These are phyloP conservation scores for Oxyruncus cristatus DNA, from an alignment of 2,113 vertebrate genomes.

Conservation along the genomic window DNA sequence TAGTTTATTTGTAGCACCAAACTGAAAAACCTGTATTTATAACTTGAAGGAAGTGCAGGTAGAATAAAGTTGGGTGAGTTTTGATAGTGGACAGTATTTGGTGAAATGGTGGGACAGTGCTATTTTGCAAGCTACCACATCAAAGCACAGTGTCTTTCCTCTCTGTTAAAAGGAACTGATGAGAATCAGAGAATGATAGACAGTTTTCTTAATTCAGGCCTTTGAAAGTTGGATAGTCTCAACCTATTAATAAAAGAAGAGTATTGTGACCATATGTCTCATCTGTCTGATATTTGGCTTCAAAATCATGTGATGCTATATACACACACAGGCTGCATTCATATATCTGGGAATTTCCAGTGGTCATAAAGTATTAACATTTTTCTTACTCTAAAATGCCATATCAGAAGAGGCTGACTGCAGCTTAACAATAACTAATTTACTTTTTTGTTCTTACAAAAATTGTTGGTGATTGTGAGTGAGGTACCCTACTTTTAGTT, in stretches of 20 bases:
- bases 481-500: neutral
- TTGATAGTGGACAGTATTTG: neutral
- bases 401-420: neutral
- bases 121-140: neutral
- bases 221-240: conserved; percentile 33
- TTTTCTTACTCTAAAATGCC: neutral
- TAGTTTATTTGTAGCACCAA: neutral
- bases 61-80: neutral
- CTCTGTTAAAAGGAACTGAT: neutral
- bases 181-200: neutral
- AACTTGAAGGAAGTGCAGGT: neutral
- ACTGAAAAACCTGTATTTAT: neutral
- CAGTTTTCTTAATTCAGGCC: conserved; percentile 10
- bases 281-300: conserved; percentile 20
- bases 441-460: neutral
- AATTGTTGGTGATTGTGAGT: neutral
- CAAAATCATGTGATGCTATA: neutral
- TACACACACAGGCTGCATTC: neutral
- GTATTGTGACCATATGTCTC: conserved; percentile 45
- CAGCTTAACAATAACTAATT: neutral
- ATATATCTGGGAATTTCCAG: neutral
- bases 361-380: neutral
- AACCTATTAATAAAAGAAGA: conserved; percentile 31
- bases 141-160: neutral
- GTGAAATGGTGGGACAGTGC: neutral